Evolutionary conservation across 2,113 vertebrate species (phyloP), one percentile per base, ranked within the genome.

Genomic region (Phalacrocorax brasilianus): DNA sequence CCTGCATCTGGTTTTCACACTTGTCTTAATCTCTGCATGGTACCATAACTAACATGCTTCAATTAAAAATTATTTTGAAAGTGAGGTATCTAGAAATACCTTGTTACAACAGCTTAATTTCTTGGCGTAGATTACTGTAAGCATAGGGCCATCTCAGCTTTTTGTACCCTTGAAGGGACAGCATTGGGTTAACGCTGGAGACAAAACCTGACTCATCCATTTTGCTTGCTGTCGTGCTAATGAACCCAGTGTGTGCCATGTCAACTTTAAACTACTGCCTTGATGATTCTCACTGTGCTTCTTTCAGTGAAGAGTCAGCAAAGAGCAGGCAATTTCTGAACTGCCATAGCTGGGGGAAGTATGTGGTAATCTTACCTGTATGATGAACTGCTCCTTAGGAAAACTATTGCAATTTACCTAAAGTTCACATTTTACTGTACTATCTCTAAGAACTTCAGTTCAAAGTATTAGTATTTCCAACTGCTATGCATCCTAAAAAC

Each of bases 21-120:
- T 94, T 89, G 62, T 72, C 88, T 81, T 84, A 33, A 71, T 95
- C 23, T 4, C 62, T 91, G 5, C 42, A 4, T 4, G 2, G 84
- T n/a, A 44, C 77, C 30, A 0, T 92, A 87, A 92, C 30, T 82
- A 92, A 77, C n/a, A 16, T 32, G 26, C 49, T 88, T 95, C 89
- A 87, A 82, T 93, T 91, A 91, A 79, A 79, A 72, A 88, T 58
- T 47, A 55, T 88, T 96, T 79, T 77, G 77, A 61, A 95, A 91
- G 74, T 26, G 74, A 68, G 22, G 44, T 47, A 30, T 88, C 42
- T 89, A 47, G n/a, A 91, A 71, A 67, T 73, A 91, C 71, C 81
- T 88, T 70, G n/a, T 94, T 93, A 50, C 38, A 77, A 18, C 70
- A 89, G 63, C 62, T 89, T 70, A 30, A 73, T 91, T 92, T 92